Evolutionary conservation across 2,888 invertebrate species (phyloP).

Genomic region (Macrostomum cliftonense): DNA sequence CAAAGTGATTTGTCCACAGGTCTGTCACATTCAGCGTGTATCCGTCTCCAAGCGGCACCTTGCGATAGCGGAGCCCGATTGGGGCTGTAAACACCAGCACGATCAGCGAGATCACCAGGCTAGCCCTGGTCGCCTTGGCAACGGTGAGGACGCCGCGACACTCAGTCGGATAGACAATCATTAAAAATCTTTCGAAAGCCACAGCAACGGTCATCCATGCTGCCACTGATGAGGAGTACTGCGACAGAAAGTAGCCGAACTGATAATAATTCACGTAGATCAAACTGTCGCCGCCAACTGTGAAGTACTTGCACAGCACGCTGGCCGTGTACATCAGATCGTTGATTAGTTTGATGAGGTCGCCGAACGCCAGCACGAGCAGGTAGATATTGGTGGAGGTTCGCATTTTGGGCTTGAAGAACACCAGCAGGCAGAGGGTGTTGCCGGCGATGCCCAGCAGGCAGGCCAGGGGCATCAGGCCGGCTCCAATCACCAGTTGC

Average conservation of each 20-base stretch:
- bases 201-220: conserved; percentile 29
- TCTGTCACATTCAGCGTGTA: conserved; percentile 14
- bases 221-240: conserved; percentile 23
- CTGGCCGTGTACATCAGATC: too few species aligned
- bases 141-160: conserved; percentile 20
- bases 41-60: too few species aligned
- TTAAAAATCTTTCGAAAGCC: conserved; percentile 26
- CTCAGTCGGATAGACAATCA: conserved; percentile 23
- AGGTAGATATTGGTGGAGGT: too few species aligned
- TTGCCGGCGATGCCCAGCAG: too few species aligned
- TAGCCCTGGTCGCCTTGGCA: conserved; percentile 19
- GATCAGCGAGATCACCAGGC: conserved; percentile 21
- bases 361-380: too few species aligned
- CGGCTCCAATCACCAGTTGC: neutral
- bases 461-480: too few species aligned
- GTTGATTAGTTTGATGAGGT: too few species aligned
- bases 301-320: neutral
- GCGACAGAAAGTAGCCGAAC: conserved; percentile 26
- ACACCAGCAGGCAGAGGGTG: too few species aligned
- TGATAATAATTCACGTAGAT: conserved; percentile 16
- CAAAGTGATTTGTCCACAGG: conserved; percentile 22
- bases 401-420: too few species aligned
- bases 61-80: conserved; percentile 16
- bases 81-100: conserved; percentile 26
- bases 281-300: neutral